Conservation (phyloP, 2,888 invertebrate species). For the Coenonympha glycerion region DNA sequence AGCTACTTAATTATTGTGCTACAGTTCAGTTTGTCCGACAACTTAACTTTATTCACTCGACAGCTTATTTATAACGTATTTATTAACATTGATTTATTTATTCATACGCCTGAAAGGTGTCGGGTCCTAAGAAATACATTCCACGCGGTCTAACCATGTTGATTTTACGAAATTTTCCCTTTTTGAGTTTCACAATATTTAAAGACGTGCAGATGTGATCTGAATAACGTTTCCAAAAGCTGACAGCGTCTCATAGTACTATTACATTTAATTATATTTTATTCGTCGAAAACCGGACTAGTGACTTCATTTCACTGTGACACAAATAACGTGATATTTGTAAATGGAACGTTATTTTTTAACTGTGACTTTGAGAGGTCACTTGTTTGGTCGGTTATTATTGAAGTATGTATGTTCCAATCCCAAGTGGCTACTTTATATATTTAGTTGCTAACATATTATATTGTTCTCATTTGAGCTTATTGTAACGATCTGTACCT, state of each 20-base stretch:
- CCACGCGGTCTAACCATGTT: conserved; percentile 72
- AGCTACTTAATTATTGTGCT: no score
- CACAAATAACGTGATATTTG: background rate
- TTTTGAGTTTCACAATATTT: conserved; percentile 18
- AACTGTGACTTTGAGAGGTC: background rate
- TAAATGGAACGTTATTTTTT: background rate
- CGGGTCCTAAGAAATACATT: conserved; percentile 70
- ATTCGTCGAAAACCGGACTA: background rate
- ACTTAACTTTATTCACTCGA: background rate
- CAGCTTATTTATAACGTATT: conserved; percentile 14
- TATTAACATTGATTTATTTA: conserved; percentile 29
- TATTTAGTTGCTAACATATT: conserved; percentile 33
- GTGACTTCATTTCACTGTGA: background rate
- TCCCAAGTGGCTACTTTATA: conserved; percentile 13
- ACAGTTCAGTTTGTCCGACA: conserved; percentile 8
- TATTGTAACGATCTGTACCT: conserved; percentile 62
- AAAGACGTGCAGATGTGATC: conserved; percentile 57
- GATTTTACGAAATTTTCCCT: conserved; percentile 41
- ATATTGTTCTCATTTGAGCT: conserved; percentile 60
- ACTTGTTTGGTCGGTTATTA: background rate
- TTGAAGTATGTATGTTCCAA: background rate
- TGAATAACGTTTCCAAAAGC: conserved; percentile 58
- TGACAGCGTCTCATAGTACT: conserved; percentile 25
- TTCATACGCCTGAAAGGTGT: conserved; percentile 72
- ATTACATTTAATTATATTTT: background rate